phyloP scores from a whole-genome alignment of 1,140 invertebrate genomes.

The Harlomillsia oculata region DNA sequence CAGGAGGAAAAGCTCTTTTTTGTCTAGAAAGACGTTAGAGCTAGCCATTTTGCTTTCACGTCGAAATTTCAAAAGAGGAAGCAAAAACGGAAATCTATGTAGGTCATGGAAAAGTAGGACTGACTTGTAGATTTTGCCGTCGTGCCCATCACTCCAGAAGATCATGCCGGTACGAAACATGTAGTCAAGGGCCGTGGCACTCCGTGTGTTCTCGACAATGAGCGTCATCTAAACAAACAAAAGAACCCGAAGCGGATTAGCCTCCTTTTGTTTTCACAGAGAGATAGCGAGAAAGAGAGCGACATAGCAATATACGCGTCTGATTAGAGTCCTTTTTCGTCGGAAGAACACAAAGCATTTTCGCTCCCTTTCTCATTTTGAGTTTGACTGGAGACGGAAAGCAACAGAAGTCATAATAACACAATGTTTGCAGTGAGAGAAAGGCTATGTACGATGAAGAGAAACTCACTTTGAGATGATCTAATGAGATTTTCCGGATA shows the following conservation, averaged over 20 bases:
- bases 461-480: slow-evolving; percentile 55
- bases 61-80: not conserved
- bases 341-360: too few relatives aligned
- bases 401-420: too few relatives aligned
- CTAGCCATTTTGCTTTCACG: too few relatives aligned
- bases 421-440: too few relatives aligned
- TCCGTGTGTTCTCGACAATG: slow-evolving; percentile 76
- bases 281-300: too few relatives aligned
- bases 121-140: slow-evolving; percentile 59
- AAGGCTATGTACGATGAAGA: not conserved
- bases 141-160: slow-evolving; percentile 86
- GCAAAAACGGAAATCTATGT: slow-evolving; percentile 12
- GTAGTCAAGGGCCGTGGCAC: slow-evolving; percentile 76
- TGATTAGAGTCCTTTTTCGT: too few relatives aligned
- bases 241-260: not conserved
- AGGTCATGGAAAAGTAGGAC: too few relatives aligned
- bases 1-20: too few relatives aligned
- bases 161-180: slow-evolving; percentile 83
- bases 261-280: too few relatives aligned
- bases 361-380: too few relatives aligned
- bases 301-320: too few relatives aligned
- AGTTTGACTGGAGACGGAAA: not conserved
- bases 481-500: slow-evolving; percentile 78
- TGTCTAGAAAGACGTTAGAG: too few relatives aligned
- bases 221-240: slow-evolving; percentile 62